Conservation (phyloP, 2,797 vertebrate genomes). For the Hirundo rustica region DNA sequence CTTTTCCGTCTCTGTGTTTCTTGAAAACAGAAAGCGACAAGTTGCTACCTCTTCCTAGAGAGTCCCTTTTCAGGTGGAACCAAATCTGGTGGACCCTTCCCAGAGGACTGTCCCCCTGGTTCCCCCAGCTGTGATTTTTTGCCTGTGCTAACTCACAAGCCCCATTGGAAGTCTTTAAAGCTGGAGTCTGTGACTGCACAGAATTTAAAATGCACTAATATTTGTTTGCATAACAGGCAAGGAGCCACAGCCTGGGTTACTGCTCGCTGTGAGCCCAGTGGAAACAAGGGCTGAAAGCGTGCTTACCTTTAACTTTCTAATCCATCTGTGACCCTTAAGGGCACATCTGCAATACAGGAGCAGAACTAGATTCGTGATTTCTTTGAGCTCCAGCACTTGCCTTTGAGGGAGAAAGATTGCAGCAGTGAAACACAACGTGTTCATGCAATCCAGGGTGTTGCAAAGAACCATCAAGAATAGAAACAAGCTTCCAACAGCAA, state of each 20-base stretch:
- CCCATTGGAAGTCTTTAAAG: neutral
- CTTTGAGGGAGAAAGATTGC: neutral
- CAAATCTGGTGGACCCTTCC: neutral
- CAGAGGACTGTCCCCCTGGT: neutral
- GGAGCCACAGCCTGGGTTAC: neutral
- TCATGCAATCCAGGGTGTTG: neutral
- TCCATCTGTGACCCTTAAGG: neutral
- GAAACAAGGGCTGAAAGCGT: neutral
- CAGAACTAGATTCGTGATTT: neutral
- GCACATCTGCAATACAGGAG: neutral
- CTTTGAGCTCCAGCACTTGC: neutral
- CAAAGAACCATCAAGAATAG: neutral
- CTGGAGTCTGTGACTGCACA: neutral
- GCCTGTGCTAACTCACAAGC: neutral
- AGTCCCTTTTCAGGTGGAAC: neutral
- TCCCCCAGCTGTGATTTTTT: neutral
- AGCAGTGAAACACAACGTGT: accelerated
- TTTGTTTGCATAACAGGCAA: neutral
- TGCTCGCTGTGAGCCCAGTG: accelerated
- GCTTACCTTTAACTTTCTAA: neutral
- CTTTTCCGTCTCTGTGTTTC: neutral
- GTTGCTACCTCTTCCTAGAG: neutral
- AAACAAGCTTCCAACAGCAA: neutral
- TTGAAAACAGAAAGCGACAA: neutral
- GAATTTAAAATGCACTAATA: neutral